Evolutionary conservation across 2,113 vertebrate species (phyloP).

Genomic region (Vulpes lagopus): DNA sequence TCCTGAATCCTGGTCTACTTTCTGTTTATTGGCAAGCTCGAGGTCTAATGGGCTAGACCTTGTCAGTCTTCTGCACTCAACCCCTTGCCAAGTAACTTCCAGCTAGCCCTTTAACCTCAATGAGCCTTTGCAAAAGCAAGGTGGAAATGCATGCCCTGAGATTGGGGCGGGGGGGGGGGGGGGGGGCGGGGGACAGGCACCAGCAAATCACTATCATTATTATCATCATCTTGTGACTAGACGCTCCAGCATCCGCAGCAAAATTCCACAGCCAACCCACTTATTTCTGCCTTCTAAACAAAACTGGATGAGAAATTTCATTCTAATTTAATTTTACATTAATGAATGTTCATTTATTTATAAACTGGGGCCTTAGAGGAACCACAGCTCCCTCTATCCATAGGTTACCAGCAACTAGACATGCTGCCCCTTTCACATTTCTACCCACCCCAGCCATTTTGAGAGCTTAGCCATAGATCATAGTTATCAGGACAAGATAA

Average conservation of each 20-base stretch:
- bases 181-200: background rate
- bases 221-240: constrained; percentile 28
- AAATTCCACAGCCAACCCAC: constrained; percentile 42
- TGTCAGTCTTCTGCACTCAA: background rate
- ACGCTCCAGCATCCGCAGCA: background rate
- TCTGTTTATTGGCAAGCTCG: background rate
- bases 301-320: constrained; percentile 70
- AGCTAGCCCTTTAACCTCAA: constrained; percentile 18
- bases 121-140: constrained; percentile 27
- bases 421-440: rapidly evolving
- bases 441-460: background rate
- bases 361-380: constrained; percentile 76
- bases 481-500: background rate
- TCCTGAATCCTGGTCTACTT: background rate
- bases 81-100: constrained; percentile 30
- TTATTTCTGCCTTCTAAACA: constrained; percentile 79
- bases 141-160: constrained; percentile 5
- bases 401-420: constrained; percentile 75
- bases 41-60: background rate
- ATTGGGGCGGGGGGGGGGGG: background rate
- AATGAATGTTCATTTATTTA: constrained; percentile 82
- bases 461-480: background rate
- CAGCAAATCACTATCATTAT: constrained; percentile 37
- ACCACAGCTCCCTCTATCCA: constrained; percentile 73
- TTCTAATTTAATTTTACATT: constrained; percentile 78